Evolutionary conservation across 2,888 invertebrate species (phyloP).

Genomic region (Drosophila borborema): DNA sequence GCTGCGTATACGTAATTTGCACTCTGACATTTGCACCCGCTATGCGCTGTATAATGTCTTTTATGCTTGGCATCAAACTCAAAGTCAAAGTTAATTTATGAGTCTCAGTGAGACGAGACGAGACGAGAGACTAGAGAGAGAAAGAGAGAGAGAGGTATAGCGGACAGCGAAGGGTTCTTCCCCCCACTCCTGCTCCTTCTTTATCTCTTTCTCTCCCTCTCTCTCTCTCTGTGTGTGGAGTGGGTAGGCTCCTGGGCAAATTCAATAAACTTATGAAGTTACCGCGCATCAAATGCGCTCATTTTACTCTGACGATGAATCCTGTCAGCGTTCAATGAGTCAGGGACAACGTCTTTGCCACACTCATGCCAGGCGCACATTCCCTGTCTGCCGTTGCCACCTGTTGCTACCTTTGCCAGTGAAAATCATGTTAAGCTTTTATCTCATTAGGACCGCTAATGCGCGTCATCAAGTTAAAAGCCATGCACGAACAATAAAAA

Average conservation of each 20-base stretch:
- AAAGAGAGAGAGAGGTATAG: slow-evolving; percentile 6
- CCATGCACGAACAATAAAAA: neutral
- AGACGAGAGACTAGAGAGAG: slow-evolving; percentile 19
- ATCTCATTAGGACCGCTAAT: slow-evolving; percentile 14
- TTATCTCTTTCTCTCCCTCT: neutral
- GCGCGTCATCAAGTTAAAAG: slow-evolving; percentile 5
- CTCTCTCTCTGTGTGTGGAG: neutral
- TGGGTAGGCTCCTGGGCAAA: slow-evolving; percentile 36
- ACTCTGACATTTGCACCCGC: slow-evolving; percentile 28
- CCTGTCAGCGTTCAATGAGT: slow-evolving; percentile 6
- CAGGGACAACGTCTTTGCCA: slow-evolving; percentile 11
- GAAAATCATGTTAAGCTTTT: slow-evolving; percentile 16
- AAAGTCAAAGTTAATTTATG: slow-evolving; percentile 73
- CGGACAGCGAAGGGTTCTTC: neutral
- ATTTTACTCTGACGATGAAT: slow-evolving; percentile 41
- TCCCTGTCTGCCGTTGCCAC: slow-evolving; percentile 5
- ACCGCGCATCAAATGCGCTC: slow-evolving; percentile 71
- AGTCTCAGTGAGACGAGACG: slow-evolving; percentile 14
- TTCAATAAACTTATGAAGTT: slow-evolving; percentile 76
- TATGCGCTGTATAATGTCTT: slow-evolving; percentile 63
- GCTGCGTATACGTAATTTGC: slow-evolving; percentile 50
- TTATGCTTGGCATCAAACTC: slow-evolving; percentile 60
- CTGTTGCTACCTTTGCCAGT: slow-evolving; percentile 26
- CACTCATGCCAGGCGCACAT: neutral
- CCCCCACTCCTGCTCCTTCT: neutral